phyloP scores from a whole-genome alignment of 2,113 vertebrate genomes.

The Kryptolebias marmoratus region DNA sequence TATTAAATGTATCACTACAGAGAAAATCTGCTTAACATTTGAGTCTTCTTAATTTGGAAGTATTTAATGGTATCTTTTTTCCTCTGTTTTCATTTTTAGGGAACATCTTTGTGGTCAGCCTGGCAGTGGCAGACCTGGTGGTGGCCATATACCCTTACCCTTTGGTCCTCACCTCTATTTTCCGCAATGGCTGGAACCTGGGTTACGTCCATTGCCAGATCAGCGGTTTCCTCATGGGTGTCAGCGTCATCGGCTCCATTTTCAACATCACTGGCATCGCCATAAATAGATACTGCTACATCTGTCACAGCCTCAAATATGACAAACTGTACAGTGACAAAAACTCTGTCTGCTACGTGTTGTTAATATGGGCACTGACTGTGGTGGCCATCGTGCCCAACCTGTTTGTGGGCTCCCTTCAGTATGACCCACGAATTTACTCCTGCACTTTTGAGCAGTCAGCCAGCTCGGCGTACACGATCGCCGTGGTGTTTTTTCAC shows the following conservation, averaged over 20 bases:
- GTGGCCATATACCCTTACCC: slow-evolving; percentile 97
- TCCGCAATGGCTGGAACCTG: slow-evolving; percentile 92
- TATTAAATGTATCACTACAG: too few species aligned
- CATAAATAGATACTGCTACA: slow-evolving; percentile 95
- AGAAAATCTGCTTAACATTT: background rate
- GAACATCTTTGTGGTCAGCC: slow-evolving; percentile 80
- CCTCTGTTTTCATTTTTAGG: slow-evolving; percentile 75
- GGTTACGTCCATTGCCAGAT: slow-evolving; percentile 93
- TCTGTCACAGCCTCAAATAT: slow-evolving; percentile 96
- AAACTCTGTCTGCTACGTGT: slow-evolving; percentile 90
- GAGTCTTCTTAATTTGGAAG: background rate
- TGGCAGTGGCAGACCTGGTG: slow-evolving; percentile 92
- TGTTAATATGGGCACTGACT: slow-evolving; percentile 91
- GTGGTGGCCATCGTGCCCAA: slow-evolving; percentile 93
- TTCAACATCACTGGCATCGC: slow-evolving; percentile 98
- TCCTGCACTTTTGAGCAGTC: slow-evolving; percentile 95
- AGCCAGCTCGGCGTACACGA: slow-evolving; percentile 91
- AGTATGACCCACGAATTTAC: slow-evolving; percentile 92
- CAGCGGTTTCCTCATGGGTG: slow-evolving; percentile 94
- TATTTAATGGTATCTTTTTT: background rate
- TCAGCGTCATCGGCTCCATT: slow-evolving; percentile 95
- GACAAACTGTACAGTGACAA: slow-evolving; percentile 91
- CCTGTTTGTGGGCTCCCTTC: slow-evolving; percentile 88
- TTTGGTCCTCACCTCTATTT: slow-evolving; percentile 90
- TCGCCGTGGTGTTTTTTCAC: slow-evolving; percentile 95